phyloP scores from a whole-genome alignment of 2,888 invertebrate species.

The Dasysyrphus albostriatus region DNA sequence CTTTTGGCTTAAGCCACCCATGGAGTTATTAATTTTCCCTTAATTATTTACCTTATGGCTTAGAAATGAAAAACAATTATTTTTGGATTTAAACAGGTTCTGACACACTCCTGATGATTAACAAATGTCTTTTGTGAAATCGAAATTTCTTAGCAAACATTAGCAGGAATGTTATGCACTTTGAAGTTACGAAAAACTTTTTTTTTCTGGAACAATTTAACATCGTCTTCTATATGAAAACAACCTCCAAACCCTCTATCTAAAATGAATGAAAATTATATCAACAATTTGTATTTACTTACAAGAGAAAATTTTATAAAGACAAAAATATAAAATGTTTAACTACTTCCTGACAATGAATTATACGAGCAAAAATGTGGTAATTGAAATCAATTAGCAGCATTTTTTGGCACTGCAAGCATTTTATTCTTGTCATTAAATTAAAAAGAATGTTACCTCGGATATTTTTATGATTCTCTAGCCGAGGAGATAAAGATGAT shows the following conservation, averaged over 20 bases:
- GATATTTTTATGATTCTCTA: background rate
- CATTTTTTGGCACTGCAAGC: conserved; percentile 56
- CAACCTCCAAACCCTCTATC: background rate
- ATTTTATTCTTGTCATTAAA: conserved; percentile 34
- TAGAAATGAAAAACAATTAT: too few relatives aligned
- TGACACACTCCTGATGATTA: too few relatives aligned
- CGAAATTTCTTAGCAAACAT: too few relatives aligned
- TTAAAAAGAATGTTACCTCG: conserved; percentile 44
- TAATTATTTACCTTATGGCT: too few relatives aligned
- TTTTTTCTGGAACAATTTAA: too few relatives aligned
- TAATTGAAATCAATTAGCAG: conserved; percentile 67
- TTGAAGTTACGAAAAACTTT: too few relatives aligned
- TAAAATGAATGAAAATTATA: background rate
- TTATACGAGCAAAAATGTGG: conserved; percentile 37
- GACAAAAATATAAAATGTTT: background rate
- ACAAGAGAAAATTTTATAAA: background rate
- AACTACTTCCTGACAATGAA: conserved; percentile 11
- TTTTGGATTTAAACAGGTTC: too few relatives aligned
- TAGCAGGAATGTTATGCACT: too few relatives aligned
- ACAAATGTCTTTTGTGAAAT: too few relatives aligned
- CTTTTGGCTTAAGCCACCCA: too few relatives aligned
- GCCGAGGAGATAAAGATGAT: background rate
- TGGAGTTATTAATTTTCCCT: too few relatives aligned
- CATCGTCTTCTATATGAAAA: too few relatives aligned
- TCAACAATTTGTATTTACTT: background rate